Evolutionary conservation across 2,888 invertebrate genomes (phyloP), one percentile per base, ranked within the genome.

Genomic region (Drosophila yooni): DNA sequence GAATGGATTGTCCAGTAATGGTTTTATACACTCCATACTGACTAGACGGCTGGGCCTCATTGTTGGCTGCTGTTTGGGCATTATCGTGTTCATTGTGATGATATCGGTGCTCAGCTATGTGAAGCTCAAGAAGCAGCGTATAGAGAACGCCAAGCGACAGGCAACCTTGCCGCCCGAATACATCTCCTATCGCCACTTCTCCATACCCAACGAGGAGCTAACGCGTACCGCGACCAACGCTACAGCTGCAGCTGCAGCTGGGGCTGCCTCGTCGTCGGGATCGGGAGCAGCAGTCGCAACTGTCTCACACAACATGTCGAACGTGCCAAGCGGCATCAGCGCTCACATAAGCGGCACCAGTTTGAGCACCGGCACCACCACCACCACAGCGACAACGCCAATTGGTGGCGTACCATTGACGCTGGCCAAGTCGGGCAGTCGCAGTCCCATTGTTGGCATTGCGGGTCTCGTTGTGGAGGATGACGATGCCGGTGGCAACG

Each of bases 61-160:
- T 84, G 96, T 98, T 65, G 97, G 97, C 60, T 96, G 97, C 92
- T 97, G 96, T 91, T 95, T 98, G 94, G 97, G 97, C 62, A 96
- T 97, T 89, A 95, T 97, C 73, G 97, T 98, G 58, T 97, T 98
- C 91, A 95, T 98, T 61, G 95, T 97, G 33, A 94, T 97, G 89
- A 96, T 97, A 65, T 96, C 97, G n/a, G 95, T 96, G 53, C 94
- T 97, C 76, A 97, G 97, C 33, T 97, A 97, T 92, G 95, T 97
- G 76, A 97, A 98, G 93, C 95, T 97, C 76, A 96, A 97, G 93
- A 97, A 97, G 93, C 95, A 97, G 89, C 94, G 97, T 78, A 91
- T 93, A 48, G 95, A 95, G 76, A 95, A 96, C 31, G 95, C 96
- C 11, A 97, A 97, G 93, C 94, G 96, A 64, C 94, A 94, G 85